A percentile compares a stretch with the other conserved stretches of the same genome.
Conservation (phyloP, 2,797 vertebrate species). For the Falco biarmicus region DNA sequence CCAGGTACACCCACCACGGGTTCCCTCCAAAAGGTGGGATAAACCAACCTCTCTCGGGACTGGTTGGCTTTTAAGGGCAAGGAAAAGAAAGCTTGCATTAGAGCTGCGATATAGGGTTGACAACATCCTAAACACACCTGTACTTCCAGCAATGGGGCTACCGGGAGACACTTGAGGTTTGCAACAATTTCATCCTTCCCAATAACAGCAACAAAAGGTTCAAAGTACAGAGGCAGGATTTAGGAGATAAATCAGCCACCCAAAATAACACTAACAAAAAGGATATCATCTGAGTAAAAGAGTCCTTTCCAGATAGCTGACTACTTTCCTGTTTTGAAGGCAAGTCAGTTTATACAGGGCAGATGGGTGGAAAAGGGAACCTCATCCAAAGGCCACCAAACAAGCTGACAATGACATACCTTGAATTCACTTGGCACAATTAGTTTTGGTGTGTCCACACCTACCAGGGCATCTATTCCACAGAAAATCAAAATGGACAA, state of each 20-base stretch:
- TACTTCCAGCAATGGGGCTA: neutral
- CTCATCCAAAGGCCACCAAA: neutral
- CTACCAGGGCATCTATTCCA: constrained; percentile 91
- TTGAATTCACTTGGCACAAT: constrained; percentile 98
- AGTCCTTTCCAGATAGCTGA: neutral
- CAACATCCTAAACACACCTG: neutral
- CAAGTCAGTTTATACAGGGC: neutral
- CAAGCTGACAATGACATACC: constrained; percentile 74
- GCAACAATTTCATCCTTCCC: neutral
- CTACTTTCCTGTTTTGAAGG: neutral
- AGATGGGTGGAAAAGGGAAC: neutral
- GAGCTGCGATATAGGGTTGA: accelerated
- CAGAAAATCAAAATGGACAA: constrained; percentile 96
- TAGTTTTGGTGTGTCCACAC: constrained; percentile 96
- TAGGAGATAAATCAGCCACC: neutral
- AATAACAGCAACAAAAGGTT: neutral
- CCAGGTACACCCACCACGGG: constrained; percentile 97
- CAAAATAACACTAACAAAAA: neutral
- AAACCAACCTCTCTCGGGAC: constrained; percentile 91
- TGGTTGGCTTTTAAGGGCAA: constrained; percentile 86
- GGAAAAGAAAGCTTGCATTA: constrained; percentile 8
- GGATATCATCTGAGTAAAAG: neutral
- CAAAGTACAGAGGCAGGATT: neutral
- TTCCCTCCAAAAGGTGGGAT: constrained; percentile 93
- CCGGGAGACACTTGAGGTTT: neutral